Conservation (phyloP, 2,888 invertebrate genomes). For the Maniola hyperantus region DNA sequence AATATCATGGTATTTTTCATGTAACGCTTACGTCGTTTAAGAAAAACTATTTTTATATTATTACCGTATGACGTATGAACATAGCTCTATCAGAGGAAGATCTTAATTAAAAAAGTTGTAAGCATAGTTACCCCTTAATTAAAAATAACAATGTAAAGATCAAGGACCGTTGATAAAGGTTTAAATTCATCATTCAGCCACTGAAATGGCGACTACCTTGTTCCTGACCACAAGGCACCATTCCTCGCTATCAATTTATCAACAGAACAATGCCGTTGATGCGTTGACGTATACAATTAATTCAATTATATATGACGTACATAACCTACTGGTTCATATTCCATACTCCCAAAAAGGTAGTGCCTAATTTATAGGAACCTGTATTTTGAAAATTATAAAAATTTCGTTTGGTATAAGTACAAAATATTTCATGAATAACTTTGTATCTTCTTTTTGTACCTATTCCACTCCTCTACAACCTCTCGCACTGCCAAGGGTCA, state of each 20-base stretch:
- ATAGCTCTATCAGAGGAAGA: background rate
- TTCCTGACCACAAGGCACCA: conserved; percentile 15
- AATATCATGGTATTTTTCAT: too few relatives aligned
- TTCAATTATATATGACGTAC: background rate
- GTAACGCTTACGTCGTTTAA: too few relatives aligned
- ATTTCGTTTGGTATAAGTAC: too few relatives aligned
- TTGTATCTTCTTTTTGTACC: too few relatives aligned
- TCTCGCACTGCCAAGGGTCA: too few relatives aligned
- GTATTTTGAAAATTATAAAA: too few relatives aligned
- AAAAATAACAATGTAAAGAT: conserved; percentile 18
- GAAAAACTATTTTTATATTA: background rate
- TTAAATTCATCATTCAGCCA: conserved; percentile 8
- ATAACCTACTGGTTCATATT: background rate
- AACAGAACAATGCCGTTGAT: conserved; percentile 16
- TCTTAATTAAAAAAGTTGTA: conserved; percentile 2
- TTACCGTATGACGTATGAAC: background rate
- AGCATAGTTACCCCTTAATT: conserved; percentile 8
- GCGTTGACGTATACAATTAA: conserved; percentile 13
- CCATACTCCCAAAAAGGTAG: background rate
- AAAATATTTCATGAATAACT: too few relatives aligned
- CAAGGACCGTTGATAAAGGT: conserved; percentile 2
- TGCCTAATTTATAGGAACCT: background rate
- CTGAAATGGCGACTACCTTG: conserved; percentile 9
- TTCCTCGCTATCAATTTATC: conserved; percentile 13
- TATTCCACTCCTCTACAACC: too few relatives aligned